Base-by-base conservation (phyloP, 2,888 invertebrate genomes). In the Seira ritae region DNA sequence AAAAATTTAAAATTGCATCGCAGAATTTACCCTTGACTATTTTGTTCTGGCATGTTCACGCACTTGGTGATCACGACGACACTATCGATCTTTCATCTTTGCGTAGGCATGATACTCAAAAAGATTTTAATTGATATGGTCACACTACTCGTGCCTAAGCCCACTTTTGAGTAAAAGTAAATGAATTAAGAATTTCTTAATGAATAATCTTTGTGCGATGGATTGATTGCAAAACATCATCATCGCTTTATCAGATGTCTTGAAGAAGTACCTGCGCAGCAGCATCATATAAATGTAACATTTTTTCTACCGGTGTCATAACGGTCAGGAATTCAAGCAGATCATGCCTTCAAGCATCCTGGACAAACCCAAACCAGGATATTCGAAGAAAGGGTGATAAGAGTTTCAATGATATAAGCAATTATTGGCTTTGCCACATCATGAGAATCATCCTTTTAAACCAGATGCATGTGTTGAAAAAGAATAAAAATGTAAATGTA, bases 281-380 rank as follows among this genome's bases (percentile, higher is more conserved):
- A 2, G 50, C 12, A 50, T 12, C 50, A 50, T 50, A 8, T 50
- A n/a, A 50, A 50, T 50, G 31, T 31, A 50, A 12, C 50, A n/a
- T 50, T 50, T 50, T 50, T 50, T 3, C 50, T 50, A 50, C 50
- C 50, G 50, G 50, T 8, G 50, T 50, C 50, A 50, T 50, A 50
- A 12, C 12, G 50, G 50, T 50, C 50, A 31, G 31, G 31, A 31
- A 31, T 31, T 31, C 8, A 31, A 31, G 31, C 31, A 50, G 50
- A 3, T 50, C 50, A 50, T 50, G 12, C 1, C 2, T 15, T 42
- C 12, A 42, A 12, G 50, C 50, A n/a, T 50, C 50, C 50, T 50
- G 50, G 15, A 50, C 50, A 50, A 50, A 50, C 50, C 50, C 50
- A 50, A 50, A 50, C 50, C 50, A 50, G 50, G 50, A 50, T 50